Base-by-base conservation (phyloP, 2,888 invertebrate genomes). In the Caenorhabditis auriculariae region DNA sequence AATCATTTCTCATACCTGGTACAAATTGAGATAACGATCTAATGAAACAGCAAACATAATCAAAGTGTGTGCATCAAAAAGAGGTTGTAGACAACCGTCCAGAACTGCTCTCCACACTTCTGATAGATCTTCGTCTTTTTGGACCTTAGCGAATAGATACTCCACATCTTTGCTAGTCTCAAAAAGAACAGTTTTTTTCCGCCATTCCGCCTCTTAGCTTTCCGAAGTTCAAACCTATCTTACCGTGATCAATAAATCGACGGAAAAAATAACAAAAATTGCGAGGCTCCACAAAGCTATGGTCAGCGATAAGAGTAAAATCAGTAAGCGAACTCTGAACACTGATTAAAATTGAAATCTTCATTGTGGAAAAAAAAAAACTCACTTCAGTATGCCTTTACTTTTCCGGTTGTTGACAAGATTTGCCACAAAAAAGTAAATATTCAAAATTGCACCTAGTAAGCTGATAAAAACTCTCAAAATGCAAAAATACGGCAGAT, bases 1-100 rank as follows among this genome's bases (percentile, higher is more conserved):
- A 21, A 26, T 12, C 23, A 19, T 19, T 44, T 42, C 38, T 28
- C 54, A 27, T 35, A 63, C 63, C 54, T 46, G 44, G 46, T 42
- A 63, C 9, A 63, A 38, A 49, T 55, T 58, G n/a, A 50, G 49
- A 59, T 59, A 63, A 52, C 63, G 49, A 53, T 63, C 63, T 24
- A 59, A 29, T 21, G 58, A 49, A 29, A 63, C 52, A 29, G 47
- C 58, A 39, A 63, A 48, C 44, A 63, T 50, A 44, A 63, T 58
- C 37, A 63, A 48, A 5, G 63, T 43, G 39, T 51, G 51, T 5
- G 52, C 44, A 49, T 63, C 63, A 46, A 52, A 59, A 39, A 63
- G 47, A 19, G 63, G 63, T 49, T 63, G 58, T 15, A 58, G 49
- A 12, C 54, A 26, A 12, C 38, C 50, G n/a, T 63, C 63, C 4